Evolutionary conservation across 1,140 invertebrate species (phyloP).

Genomic region (Apocrypta bakeri): DNA sequence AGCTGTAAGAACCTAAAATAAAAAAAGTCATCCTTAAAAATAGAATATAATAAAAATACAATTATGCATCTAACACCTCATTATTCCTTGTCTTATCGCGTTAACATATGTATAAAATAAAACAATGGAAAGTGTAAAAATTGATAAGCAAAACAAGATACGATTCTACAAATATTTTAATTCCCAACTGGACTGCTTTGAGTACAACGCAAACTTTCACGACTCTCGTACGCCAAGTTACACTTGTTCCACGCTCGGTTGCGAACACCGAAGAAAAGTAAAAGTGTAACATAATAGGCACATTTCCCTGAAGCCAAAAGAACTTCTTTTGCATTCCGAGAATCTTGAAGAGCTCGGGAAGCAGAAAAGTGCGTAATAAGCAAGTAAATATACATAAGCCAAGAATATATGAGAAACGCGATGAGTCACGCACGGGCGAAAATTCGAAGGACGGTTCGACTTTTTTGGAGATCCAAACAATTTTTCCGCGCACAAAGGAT

Average conservation of each 20-base stretch:
- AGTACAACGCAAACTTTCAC: not conserved
- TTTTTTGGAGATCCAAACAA: slow-evolving; percentile 42
- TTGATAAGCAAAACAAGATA: not conserved
- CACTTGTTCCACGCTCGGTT: not conserved
- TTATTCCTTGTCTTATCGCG: not conserved
- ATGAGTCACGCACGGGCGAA: slow-evolving; percentile 38
- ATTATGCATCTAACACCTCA: no score
- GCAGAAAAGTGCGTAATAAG: not conserved
- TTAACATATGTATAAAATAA: not conserved
- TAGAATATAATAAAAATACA: slow-evolving; percentile 21
- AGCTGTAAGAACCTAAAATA: slow-evolving; percentile 81
- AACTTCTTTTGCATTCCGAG: not conserved
- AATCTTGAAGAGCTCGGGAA: not conserved
- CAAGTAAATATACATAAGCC: not conserved
- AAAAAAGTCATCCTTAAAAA: slow-evolving; percentile 53
- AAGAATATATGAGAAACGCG: not conserved
- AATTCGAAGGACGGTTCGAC: slow-evolving; percentile 32
- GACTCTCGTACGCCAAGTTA: not conserved
- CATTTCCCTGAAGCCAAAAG: not conserved
- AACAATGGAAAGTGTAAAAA: not conserved
- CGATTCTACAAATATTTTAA: not conserved
- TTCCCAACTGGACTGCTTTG: not conserved
- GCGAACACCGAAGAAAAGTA: not conserved
- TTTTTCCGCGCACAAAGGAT: not conserved
- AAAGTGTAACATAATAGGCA: slow-evolving; percentile 2